Evolutionary conservation across 2,888 invertebrate genomes (phyloP), one percentile per base, ranked within the genome.

Genomic region (Lagria hirta): DNA sequence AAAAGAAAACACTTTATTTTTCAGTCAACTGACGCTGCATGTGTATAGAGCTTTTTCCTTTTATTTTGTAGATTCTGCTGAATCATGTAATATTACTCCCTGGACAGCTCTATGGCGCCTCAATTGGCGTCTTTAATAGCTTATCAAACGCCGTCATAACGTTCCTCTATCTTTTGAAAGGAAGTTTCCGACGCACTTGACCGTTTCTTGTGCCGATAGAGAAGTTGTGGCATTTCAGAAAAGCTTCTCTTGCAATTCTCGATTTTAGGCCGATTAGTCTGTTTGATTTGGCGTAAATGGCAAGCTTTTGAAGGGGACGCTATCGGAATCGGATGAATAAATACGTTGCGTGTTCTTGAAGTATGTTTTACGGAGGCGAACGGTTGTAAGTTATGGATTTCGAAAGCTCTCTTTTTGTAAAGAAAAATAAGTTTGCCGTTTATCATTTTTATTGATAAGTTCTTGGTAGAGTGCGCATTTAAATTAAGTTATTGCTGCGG

Each of bases 261-360:
- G 43, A 56, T 38, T 48, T 43, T 43, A 44, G 33, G 52, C 51
- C 55, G 59, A 59, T 57, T 59, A 57, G 55, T 59, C 54, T 59
- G 56, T 56, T 59, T 58, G 59, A 59, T 56, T 59, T 58, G 52
- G 48, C 51, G 48, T 43, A 55, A 54, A 57, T 49, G 44, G 46
- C 51, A 26, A 27, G 30, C 24, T 43, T 32, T 36, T 26, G 10
- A n/a, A 33, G 35, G 23, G 29, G 24, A 14, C 17, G n/a, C n/a
- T n/a, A n/a, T n/a, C 22, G 12, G 32, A 26, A 26, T 18, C 4
- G 11, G 27, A 38, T 38, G 38, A 30, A 30, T 30, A 36, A 38
- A 34, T 28, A 18, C 38, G 51, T 50, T 33, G 50, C 55, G 49
- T 48, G 52, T 46, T 38, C 33, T 17, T 30, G 17, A 43, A 47